Evolutionary conservation across 2,113 vertebrate genomes (phyloP), one percentile per base, ranked within the genome.

Genomic region (Cephalopholis sonnerati): DNA sequence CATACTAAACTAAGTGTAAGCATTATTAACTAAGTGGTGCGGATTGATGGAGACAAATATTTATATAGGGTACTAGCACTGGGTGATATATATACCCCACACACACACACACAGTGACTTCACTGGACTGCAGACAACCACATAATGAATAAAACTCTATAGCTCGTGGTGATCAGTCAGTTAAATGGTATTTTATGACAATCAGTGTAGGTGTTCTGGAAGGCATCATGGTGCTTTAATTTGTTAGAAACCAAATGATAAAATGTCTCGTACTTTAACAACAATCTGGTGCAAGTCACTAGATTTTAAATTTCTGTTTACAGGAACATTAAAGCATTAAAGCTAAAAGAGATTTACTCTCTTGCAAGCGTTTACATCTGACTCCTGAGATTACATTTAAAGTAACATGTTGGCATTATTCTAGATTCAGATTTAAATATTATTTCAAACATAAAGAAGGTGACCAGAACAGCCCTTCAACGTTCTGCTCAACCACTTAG

Each of bases 21-120:
- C 84, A 87, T 89, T 92, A 92, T 90, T 90, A 87, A 91, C 84
- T 85, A 85, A 86, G 79, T 74, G 71, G 51, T 76, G 7, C 46
- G 80, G 69, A 82, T 82, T 84, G 65, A 89, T 84, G 79, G 73
- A 77, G 81, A 84, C 75, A 87, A 82, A 86, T 87, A 79, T 75
- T 82, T 67, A 75, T 89, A 83, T 85, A 66, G 53, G 72, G 48
- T 58, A 27, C 44, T 6, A 65, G 48, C 29, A 27, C 32, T 76
- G 53, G 51, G n/a, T 82, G 55, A 87, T 75, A 79, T 77, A 77
- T 81, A 67, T 50, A 74, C 18, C 17, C 24, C 10, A n/a, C 22
- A 25, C 48, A 55, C 70, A 83, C 55, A 64, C 39, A 36, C 36
- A 36, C 36, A 36, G 58, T 46, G 58, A 62, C 67, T 80, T 50